phyloP scores from a whole-genome alignment of 2,888 invertebrate genomes.

The Agrochola circellaris region DNA sequence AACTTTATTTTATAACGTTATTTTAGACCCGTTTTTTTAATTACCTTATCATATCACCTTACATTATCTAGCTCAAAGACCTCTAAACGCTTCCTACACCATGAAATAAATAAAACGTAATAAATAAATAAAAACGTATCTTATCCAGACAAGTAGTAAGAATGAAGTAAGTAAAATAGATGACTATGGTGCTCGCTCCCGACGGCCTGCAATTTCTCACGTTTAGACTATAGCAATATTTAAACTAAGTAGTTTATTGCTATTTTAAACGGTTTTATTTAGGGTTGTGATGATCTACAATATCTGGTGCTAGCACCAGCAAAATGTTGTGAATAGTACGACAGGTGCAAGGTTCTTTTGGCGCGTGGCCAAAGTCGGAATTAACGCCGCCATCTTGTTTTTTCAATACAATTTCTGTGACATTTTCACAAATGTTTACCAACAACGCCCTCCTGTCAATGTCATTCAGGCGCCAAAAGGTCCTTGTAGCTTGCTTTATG shows the following conservation, averaged over 20 bases:
- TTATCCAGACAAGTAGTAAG: slow-evolving; percentile 26
- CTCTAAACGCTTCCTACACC: not conserved
- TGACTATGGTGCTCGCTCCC: slow-evolving; percentile 19
- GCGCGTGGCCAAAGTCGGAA: not conserved
- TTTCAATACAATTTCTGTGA: not conserved
- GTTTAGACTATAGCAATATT: slow-evolving; percentile 29
- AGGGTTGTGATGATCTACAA: not conserved
- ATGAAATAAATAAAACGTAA: slow-evolving; percentile 28
- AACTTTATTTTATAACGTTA: too few relatives aligned
- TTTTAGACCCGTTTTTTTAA: not conserved
- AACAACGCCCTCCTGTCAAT: not conserved
- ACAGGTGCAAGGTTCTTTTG: too few relatives aligned
- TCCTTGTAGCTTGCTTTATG: too few relatives aligned
- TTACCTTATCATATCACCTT: too few relatives aligned
- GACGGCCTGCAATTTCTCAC: slow-evolving; percentile 45
- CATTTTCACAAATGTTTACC: not conserved
- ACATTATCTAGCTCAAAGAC: not conserved
- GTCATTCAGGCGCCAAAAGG: not conserved
- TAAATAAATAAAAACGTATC: slow-evolving; percentile 21
- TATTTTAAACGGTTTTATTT: slow-evolving; percentile 34
- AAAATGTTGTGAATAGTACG: not conserved
- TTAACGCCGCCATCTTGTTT: not conserved
- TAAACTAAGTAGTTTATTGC: slow-evolving; percentile 31
- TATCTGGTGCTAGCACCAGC: too few relatives aligned
- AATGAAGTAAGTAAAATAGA: slow-evolving; percentile 41